phyloP scores from a whole-genome alignment of 2,888 invertebrate species.

The Capitulum mitella region DNA sequence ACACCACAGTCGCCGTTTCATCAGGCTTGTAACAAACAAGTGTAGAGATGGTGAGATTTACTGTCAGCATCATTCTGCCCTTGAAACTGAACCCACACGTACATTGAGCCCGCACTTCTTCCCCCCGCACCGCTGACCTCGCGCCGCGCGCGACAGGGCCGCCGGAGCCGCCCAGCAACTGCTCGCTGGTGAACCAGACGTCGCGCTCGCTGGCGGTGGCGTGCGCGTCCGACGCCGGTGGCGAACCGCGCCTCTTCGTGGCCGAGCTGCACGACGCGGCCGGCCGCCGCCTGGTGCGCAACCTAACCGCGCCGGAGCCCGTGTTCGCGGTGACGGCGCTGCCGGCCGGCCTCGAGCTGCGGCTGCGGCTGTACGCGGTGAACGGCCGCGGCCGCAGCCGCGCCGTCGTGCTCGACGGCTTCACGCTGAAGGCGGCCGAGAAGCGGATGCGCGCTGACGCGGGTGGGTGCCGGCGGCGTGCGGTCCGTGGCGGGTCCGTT shows the following conservation, averaged over 20 bases:
- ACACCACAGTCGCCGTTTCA: too few relatives aligned
- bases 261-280: neutral
- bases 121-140: too few relatives aligned
- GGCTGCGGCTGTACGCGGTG: slow-evolving; percentile 27
- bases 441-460: slow-evolving; percentile 33
- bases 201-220: neutral
- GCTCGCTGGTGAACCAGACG: neutral
- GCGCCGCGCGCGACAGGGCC: neutral
- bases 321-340: neutral
- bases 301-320: neutral
- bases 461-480: neutral
- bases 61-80: too few relatives aligned
- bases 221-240: neutral
- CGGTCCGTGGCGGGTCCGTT: too few relatives aligned
- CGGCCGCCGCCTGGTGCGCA: neutral
- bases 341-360: neutral
- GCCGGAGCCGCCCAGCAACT: neutral
- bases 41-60: too few relatives aligned
- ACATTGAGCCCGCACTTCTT: too few relatives aligned
- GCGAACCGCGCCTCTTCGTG: neutral
- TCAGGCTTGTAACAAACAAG: too few relatives aligned
- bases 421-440: slow-evolving; percentile 34
- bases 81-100: too few relatives aligned
- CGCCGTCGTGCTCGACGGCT: slow-evolving; percentile 32
- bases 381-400: slow-evolving; percentile 32